Conservation (phyloP, 2,797 vertebrate species). For the Sebastes trivittatus region DNA sequence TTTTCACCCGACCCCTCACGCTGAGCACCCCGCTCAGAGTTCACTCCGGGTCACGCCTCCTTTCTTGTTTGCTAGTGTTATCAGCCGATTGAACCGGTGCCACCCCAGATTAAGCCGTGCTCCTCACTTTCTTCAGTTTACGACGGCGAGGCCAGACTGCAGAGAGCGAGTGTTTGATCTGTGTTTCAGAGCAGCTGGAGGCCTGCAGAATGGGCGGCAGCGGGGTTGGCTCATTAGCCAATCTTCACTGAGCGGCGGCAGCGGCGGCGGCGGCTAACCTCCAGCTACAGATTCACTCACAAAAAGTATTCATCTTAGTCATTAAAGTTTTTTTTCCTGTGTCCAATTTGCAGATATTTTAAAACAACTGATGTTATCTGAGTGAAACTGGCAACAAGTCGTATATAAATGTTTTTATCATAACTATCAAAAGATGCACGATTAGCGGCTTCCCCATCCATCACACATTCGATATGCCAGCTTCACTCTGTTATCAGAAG, state of each 20-base stretch:
- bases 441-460: neutral
- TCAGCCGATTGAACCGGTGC: constrained; percentile 26
- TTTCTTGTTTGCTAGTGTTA: constrained; percentile 17
- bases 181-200: constrained; percentile 39
- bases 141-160: constrained; percentile 4
- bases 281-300: neutral
- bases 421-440: neutral
- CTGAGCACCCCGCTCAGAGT: neutral
- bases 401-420: neutral
- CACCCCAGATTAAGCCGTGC: constrained; percentile 26
- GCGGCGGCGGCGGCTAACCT: neutral
- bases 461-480: neutral
- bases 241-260: neutral
- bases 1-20: neutral
- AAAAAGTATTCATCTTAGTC: neutral
- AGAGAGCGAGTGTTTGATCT: constrained; percentile 38
- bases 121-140: neutral
- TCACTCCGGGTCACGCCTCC: constrained; percentile 8
- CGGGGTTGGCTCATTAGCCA: constrained; percentile 33
- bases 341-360: neutral
- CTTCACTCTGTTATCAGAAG: neutral
- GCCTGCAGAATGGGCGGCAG: constrained; percentile 14
- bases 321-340: constrained; percentile 4
- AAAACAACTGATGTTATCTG: constrained; percentile 9
- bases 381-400: neutral